Percentiles rank a stretch among this genome's conserved stretches.
phyloP scores from a whole-genome alignment of 2,113 vertebrate genomes.

The Rallus limicola region DNA sequence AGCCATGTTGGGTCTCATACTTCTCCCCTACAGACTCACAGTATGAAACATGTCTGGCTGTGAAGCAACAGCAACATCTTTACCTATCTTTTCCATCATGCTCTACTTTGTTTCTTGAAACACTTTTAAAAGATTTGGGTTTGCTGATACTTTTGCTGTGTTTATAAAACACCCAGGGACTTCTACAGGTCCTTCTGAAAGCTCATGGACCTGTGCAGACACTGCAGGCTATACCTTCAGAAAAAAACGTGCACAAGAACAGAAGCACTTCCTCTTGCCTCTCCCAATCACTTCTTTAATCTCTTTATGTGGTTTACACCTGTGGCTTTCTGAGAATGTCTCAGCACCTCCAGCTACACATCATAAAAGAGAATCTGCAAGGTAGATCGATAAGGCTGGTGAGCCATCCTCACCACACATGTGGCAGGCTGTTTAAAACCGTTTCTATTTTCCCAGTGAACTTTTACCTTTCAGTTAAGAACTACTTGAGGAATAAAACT shows the following conservation, averaged over 20 bases:
- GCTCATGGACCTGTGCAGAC: too few species aligned
- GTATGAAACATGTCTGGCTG: not conserved
- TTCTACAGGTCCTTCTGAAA: not conserved
- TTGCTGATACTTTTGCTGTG: not conserved
- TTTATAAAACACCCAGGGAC: not conserved
- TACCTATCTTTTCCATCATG: not conserved
- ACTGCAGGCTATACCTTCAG: not conserved
- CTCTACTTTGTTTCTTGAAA: not conserved
- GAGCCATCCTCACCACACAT: not conserved
- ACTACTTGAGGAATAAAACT: not conserved
- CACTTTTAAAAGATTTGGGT: not conserved
- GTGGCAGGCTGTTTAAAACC: not conserved
- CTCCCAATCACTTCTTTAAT: not conserved
- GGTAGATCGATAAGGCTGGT: not conserved
- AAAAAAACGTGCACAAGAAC: not conserved
- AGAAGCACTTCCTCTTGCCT: not conserved
- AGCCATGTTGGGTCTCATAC: not conserved
- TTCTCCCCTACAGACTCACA: not conserved
- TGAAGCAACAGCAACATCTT: not conserved
- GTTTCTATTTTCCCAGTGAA: not conserved
- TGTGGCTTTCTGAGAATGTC: not conserved
- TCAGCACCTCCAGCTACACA: not conserved
- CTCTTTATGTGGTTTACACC: constrained; percentile 2
- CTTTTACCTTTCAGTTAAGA: not conserved
- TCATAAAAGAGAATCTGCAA: not conserved